Evolutionary conservation across 2,888 invertebrate genomes (phyloP).

Genomic region (Dinocampus coccinellae): DNA sequence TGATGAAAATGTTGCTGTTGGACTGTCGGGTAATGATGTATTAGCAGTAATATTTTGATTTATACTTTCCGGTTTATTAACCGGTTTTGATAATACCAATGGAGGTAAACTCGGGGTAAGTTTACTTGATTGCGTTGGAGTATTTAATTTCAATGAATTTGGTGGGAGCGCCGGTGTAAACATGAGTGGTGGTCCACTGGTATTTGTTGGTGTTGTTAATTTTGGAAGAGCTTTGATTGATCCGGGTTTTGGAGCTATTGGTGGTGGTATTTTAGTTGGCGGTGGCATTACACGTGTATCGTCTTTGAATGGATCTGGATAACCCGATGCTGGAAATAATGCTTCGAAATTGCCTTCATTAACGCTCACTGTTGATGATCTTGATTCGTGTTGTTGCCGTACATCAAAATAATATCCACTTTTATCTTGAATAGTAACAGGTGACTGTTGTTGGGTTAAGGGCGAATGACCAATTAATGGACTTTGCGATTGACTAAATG

Average conservation of each 20-base stretch:
- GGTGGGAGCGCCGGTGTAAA: constrained; percentile 53
- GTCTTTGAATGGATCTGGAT: constrained; percentile 81
- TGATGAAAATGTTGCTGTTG: constrained; percentile 60
- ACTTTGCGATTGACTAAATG: constrained; percentile 60
- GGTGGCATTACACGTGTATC: constrained; percentile 64
- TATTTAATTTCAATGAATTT: constrained; percentile 52
- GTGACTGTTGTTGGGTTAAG: constrained; percentile 61
- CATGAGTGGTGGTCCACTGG: constrained; percentile 61
- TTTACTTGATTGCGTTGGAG: constrained; percentile 50
- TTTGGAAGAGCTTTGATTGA: constrained; percentile 57
- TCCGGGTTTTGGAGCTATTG: constrained; percentile 63
- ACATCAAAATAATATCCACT: constrained; percentile 61
- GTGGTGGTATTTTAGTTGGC: constrained; percentile 63
- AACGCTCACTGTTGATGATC: constrained; percentile 38
- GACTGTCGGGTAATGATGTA: constrained; percentile 66
- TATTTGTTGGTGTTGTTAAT: constrained; percentile 57
- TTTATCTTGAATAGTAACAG: constrained; percentile 64
- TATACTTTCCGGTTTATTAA: constrained; percentile 63
- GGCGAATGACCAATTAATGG: constrained; percentile 62
- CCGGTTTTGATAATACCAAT: constrained; percentile 60
- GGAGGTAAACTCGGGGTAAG: constrained; percentile 49
- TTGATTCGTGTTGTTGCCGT: constrained; percentile 51
- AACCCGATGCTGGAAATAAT: constrained; percentile 76
- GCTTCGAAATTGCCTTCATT: constrained; percentile 72
- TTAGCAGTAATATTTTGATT: constrained; percentile 66